Evolutionary conservation across 2,888 invertebrate species (phyloP), one percentile per base, ranked within the genome.

Genomic region (Anthophora plumipes): DNA sequence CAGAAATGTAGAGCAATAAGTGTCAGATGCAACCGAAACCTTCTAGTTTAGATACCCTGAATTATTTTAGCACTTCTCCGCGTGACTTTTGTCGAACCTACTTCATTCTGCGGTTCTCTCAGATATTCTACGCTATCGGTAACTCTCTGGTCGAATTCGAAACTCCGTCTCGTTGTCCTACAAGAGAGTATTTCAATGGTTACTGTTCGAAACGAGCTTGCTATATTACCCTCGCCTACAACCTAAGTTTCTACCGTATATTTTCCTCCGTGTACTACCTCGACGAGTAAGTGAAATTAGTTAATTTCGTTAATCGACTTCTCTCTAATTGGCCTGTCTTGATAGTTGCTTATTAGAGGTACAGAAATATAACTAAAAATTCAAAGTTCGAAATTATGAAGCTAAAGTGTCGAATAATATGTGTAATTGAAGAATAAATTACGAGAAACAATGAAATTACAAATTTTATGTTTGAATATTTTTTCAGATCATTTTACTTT

Each of bases 41-140:
- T 25, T 3, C 22, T 22, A 61, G 48, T 76, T 76, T 63, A 31
- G 55, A 70, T 43, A 52, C 17, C 12, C 50, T 71, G 64, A 71
- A 76, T 71, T 76, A 71, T 66, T 71, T 66, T 57, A 59, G 43
- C 59, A 64, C 57, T 57, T 57, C 41, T 64, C 9, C 43, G 43
- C 1, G 41, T 43, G 22, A 59, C 69, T 48, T 69, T 59, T 37
- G 69, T 39, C 41, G 67, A 67, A 31, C 9, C 67, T 25, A 31
- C 1, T 55, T 41, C 50, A 64, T 64, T 20, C 48, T 20, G 48
- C 5, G 64, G 64, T 50, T 14, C 25, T 14, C 25, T 55, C 20
- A 55, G 67, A 68, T 55, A 68, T 55, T 64, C 20, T n/a, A 25
- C 17, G 41, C 31, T 43, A 55, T 43, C 43, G 55, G 43, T n/a